Evolutionary conservation across 2,888 invertebrate species (phyloP), one percentile per base, ranked within the genome.

Genomic region (Megalurothrips usitatus): DNA sequence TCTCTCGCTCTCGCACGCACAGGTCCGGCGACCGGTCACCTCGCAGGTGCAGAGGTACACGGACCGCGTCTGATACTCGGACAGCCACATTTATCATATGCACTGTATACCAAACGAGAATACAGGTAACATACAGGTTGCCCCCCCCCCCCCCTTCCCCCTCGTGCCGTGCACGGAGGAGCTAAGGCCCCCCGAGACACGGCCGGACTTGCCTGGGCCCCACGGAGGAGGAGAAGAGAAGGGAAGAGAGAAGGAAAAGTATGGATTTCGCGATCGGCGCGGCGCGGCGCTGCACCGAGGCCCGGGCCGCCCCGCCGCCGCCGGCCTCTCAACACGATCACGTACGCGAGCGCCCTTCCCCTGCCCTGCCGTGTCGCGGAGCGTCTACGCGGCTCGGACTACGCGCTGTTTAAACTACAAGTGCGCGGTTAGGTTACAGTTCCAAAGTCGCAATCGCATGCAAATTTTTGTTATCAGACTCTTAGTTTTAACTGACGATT

Each of bases 41-140:
- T 75, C 68, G 68, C 68, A 75, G 68, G 68, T 75, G 68, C 68
- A 75, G 68, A 75, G n/a, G 68, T 75, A 75, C 68, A 75, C 68
- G 68, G 68, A 11, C 68, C n/a, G 23, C 68, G 68, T 75, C 68
- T 26, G 68, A 75, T 75, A 75, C 23, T 26, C 34, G 26, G 68
- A 75, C 68, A 75, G 68, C 26, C 68, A 75, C 68, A 75, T 75
- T 75, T 75, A 75, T 75, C 68, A 75, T 75, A 75, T 75, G 68
- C 68, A 75, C 68, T 75, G 68, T 75, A 75, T 75, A 75, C 26
- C 68, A 75, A 75, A 75, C 68, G 68, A 23, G 68, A 75, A 75
- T 75, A 75, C 68, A 75, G 68, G 68, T 75, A 75, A 75, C 68
- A 75, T 75, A 75, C 68, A 75, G 68, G 68, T 75, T 75, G 23